A percentile compares a stretch with the other conserved stretches of the same genome.
Evolutionary conservation across 1,140 invertebrate genomes (phyloP).

Genomic region (Paraescarpia echinospica): DNA sequence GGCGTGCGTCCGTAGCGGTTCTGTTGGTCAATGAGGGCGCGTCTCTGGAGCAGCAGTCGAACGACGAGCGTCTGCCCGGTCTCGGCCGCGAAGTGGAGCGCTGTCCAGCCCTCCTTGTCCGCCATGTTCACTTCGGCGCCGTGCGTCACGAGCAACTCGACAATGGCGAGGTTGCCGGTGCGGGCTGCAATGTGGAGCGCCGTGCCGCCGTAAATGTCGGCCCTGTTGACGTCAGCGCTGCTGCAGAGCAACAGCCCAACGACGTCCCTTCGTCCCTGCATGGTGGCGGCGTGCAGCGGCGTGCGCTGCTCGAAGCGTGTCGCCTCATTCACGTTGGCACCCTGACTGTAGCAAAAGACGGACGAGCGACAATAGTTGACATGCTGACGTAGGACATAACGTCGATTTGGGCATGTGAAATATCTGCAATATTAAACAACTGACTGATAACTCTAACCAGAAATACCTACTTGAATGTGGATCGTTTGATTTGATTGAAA

Average conservation of each 20-base stretch:
- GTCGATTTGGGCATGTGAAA: too few relatives aligned
- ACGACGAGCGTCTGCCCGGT: conserved; percentile 71
- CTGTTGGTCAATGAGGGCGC: conserved; percentile 88
- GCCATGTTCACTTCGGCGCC: conserved; percentile 16
- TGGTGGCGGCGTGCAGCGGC: conserved; percentile 15
- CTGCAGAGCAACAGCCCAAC: neutral
- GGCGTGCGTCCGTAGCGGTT: conserved; percentile 61
- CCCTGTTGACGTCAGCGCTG: conserved; percentile 1
- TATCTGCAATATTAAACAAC: too few relatives aligned
- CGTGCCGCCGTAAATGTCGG: conserved; percentile 23
- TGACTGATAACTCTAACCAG: too few relatives aligned
- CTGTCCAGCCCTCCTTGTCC: conserved; percentile 69
- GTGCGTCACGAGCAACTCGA: conserved; percentile 15
- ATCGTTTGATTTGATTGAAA: too few relatives aligned
- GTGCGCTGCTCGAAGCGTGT: conserved; percentile 18
- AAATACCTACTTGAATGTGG: too few relatives aligned
- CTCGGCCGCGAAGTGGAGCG: conserved; percentile 31
- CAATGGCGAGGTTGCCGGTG: neutral
- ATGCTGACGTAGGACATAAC: too few relatives aligned
- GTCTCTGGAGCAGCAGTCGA: conserved; percentile 80
- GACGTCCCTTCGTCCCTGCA: neutral
- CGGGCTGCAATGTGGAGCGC: conserved; percentile 18
- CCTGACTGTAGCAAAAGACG: neutral
- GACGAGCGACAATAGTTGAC: neutral
- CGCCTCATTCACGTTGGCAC: neutral